Base-by-base conservation (phyloP, 1,140 invertebrate genomes). In the Scaptomyza pallida region DNA sequence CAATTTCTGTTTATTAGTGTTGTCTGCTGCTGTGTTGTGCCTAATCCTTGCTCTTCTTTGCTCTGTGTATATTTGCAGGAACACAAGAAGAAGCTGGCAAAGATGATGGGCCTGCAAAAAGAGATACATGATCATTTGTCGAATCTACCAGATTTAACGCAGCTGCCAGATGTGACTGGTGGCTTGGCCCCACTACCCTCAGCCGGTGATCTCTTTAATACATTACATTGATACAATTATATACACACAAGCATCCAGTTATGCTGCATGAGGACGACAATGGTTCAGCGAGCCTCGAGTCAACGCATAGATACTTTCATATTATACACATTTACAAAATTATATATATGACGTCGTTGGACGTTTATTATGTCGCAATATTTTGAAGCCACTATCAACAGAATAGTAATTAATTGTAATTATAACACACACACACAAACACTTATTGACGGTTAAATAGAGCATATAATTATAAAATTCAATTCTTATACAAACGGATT, bases 81-180 rank as follows among this genome's bases (percentile, higher is more conserved):
- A 90, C 97, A 96, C 89, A 95, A 95, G 89, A 95, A 96, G 78
- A 98, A 98, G 90, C 93, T 98, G 37, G 94, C 95, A 65, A 97
- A 97, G 92, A 95, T 98, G 3, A 95, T 95, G 83, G 93, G 94
- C 45, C 96, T 98, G 6, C 93, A 96, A 82, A 93, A 96, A 51
- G 97, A 99, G 92, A 94, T 99, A 1, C 96, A 97, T 89, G 96
- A 96, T 33, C 98, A 99, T 92, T 94, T 99, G 75, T 95, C 97
- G 56, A 98, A 97, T 92, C 92, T 99, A 69, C 98, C 98, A 0
- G 97, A 99, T 92, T 93, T 99, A 41, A 97, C 96, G 1, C 95
- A 97, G 75, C 92, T 99, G 65, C 97, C 97, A 0, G 96, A 97
- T 82, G 96, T 98, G 0, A 98, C 96, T 2, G 96, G 96, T 37